phyloP scores from a whole-genome alignment of 1,140 invertebrate species.

The Sarcophaga peregrina region DNA sequence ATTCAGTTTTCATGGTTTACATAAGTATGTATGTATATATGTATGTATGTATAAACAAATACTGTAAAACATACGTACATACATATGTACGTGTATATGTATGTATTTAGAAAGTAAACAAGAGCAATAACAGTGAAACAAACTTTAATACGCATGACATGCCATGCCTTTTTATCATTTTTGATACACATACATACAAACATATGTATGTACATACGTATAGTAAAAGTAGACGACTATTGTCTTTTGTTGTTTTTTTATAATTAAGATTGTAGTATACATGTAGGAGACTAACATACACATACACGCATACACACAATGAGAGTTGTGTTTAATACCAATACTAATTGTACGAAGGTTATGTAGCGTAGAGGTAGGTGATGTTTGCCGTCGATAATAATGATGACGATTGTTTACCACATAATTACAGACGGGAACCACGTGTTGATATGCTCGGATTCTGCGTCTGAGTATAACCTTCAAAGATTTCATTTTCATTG shows the following conservation, averaged over 20 bases:
- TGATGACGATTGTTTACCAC: slow-evolving; percentile 25
- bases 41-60: slow-evolving; percentile 12
- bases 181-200: background rate
- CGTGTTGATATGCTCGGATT: slow-evolving; percentile 66
- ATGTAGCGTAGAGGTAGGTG: background rate
- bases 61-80: background rate
- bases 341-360: too few relatives aligned
- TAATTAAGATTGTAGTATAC: background rate
- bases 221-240: background rate
- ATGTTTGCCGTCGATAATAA: background rate
- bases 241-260: background rate
- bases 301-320: too few relatives aligned
- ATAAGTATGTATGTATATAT: background rate
- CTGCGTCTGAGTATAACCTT: slow-evolving; percentile 51
- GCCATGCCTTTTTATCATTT: slow-evolving; percentile 28
- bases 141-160: slow-evolving; percentile 36
- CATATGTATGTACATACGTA: background rate
- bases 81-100: background rate
- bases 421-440: slow-evolving; percentile 52
- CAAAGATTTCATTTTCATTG: background rate
- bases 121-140: background rate
- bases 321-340: too few relatives aligned
- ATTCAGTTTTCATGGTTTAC: slow-evolving; percentile 29
- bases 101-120: background rate
- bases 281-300: too few relatives aligned